Evolutionary conservation across 2,888 invertebrate genomes (phyloP).

Genomic region (Rugalucina vietnamica): DNA sequence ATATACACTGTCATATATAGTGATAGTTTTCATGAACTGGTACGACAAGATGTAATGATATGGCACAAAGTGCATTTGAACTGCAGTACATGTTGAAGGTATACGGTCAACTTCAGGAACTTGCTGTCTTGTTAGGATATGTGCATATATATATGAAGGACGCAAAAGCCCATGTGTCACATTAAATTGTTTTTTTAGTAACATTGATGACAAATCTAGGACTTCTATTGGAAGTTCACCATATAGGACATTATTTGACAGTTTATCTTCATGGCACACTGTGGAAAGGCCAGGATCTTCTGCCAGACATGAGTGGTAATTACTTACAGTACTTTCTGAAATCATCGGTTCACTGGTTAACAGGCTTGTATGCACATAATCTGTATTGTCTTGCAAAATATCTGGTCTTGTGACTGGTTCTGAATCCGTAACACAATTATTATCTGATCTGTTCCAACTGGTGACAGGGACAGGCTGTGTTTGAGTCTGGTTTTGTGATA

Average conservation of each 20-base stretch:
- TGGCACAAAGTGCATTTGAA: slow-evolving; percentile 24
- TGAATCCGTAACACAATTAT: not conserved
- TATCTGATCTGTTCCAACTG: not conserved
- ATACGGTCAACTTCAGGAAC: not conserved
- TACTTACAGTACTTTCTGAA: not conserved
- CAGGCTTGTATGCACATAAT: not conserved
- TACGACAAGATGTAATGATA: slow-evolving; percentile 22
- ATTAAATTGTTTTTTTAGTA: not conserved
- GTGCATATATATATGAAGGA: not conserved
- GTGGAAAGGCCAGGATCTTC: not conserved
- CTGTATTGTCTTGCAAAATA: not conserved
- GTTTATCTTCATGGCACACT: not conserved
- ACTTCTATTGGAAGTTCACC: not conserved
- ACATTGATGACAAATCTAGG: not conserved
- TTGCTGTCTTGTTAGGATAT: not conserved
- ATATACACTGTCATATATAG: slow-evolving; percentile 14
- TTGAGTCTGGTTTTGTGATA: not conserved
- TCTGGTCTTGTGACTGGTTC: not conserved
- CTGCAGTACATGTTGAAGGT: not conserved
- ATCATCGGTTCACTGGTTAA: not conserved
- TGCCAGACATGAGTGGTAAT: not conserved
- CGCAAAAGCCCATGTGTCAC: not conserved
- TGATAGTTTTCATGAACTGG: not conserved
- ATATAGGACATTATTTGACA: not conserved
- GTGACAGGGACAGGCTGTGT: not conserved